Evolutionary conservation across 2,888 invertebrate genomes (phyloP).

Genomic region (Priocnemis perturbator): DNA sequence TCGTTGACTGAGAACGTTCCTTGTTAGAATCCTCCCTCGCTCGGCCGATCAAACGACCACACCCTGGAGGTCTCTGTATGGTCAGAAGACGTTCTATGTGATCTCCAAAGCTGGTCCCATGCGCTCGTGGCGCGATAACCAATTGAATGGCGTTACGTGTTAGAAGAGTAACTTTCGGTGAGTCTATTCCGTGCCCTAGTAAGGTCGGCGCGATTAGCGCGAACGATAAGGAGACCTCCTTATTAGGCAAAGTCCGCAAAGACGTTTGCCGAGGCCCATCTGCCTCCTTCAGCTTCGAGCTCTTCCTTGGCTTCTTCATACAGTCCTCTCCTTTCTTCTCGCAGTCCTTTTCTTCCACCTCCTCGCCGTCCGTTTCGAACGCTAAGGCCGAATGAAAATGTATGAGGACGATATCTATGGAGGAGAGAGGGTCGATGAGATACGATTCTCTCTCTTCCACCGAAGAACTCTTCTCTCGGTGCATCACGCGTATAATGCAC

Average conservation of each 20-base stretch:
- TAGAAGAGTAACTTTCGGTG: constrained; percentile 42
- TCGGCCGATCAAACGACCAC: too few relatives aligned
- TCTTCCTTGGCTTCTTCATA: constrained; percentile 2
- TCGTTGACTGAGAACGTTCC: too few relatives aligned
- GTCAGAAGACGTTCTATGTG: neutral
- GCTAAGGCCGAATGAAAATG: constrained; percentile 55
- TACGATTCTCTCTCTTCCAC: constrained; percentile 45
- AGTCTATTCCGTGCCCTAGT: constrained; percentile 66
- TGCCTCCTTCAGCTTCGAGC: constrained; percentile 9
- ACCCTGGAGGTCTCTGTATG: too few relatives aligned
- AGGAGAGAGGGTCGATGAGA: constrained; percentile 41
- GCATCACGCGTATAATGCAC: constrained; percentile 55
- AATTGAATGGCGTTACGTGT: constrained; percentile 28
- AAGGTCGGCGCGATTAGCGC: constrained; percentile 64
- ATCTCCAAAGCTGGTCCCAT: constrained; percentile 14
- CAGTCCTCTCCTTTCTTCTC: constrained; percentile 7
- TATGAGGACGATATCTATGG: constrained; percentile 51
- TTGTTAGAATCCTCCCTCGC: too few relatives aligned
- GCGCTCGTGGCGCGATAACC: constrained; percentile 38
- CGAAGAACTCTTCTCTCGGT: constrained; percentile 24
- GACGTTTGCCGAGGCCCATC: constrained; percentile 28
- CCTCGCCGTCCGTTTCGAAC: constrained; percentile 22
- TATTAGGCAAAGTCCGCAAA: constrained; percentile 61
- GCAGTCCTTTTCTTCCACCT: constrained; percentile 14
- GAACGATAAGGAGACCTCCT: constrained; percentile 62